Evolutionary conservation across 2,797 vertebrate genomes (phyloP), one percentile per base, ranked within the genome.

Genomic region (Babyrousa celebensis): DNA sequence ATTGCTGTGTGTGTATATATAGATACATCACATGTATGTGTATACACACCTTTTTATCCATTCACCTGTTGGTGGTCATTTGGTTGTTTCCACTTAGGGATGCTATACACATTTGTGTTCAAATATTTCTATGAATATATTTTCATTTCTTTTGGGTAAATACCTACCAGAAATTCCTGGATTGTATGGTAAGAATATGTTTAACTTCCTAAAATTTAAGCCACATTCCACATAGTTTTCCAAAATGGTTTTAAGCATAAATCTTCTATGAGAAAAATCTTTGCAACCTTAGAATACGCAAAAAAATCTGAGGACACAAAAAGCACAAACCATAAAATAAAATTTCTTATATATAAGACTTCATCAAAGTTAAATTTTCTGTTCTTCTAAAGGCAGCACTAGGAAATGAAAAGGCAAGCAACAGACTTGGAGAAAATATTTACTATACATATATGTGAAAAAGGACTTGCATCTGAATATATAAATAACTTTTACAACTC

Each of bases 381-480:
- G 52, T 94, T 91, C 67, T 92, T 85, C 36, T 83, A 91, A 96
- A 94, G 62, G 72, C 88, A 94, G 70, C 62, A 63, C 80, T 70
- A 80, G 80, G 21, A 95, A 91, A 91, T 65, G 29, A 97, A 96
- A 96, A 94, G 92, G 87, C 91, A 96, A 86, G 74, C 79, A 93
- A 52, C 65, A 97, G 94, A 91, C 75, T 80, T 52, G 54, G n/a
- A 91, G 94, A 92, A 80, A 97, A 97, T 95, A 97, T 97, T 98
- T 96, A 96, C 84, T 94, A 75, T 85, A 80, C 56, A 78, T 94
- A 70, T 62, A 67, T 78, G 72, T 96, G 67, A 32, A 94, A 96
- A 96, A 78, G 91, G 32, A 96, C 86, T 96, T 93, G 79, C 67
- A 85, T 96, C 32, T 82, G 96, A 97, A 94, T 97, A 87, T 92